Evolutionary conservation across 1,140 invertebrate genomes (phyloP).

Genomic region (Oncopodura yosiiana): DNA sequence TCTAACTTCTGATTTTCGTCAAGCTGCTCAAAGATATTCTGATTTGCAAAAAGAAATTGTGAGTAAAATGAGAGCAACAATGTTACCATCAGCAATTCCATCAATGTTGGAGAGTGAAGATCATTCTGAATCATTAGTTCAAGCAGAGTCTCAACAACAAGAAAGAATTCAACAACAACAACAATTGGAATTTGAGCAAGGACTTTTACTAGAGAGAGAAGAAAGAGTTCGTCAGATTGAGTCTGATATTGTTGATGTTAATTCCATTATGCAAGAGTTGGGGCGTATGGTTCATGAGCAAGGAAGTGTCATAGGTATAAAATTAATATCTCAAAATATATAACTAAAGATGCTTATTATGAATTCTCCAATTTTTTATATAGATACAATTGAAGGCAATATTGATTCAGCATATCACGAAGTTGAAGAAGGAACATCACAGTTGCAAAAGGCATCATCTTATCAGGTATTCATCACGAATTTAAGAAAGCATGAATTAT

Average conservation of each 20-base stretch:
- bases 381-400: constrained; percentile 80
- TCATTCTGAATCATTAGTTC: constrained; percentile 36
- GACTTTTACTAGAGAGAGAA: constrained; percentile 61
- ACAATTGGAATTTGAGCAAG: constrained; percentile 63
- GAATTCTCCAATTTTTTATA: constrained; percentile 35
- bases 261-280: constrained; percentile 84
- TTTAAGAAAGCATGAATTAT: constrained; percentile 11
- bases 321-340: constrained; percentile 9
- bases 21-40: constrained; percentile 65
- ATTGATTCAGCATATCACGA: constrained; percentile 65
- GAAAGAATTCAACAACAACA: constrained; percentile 44
- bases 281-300: constrained; percentile 69
- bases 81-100: constrained; percentile 45
- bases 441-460: constrained; percentile 64
- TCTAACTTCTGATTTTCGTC: constrained; percentile 67
- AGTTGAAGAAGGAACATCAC: constrained; percentile 64
- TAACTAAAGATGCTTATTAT: neutral
- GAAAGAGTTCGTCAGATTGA: constrained; percentile 64
- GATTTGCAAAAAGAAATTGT: constrained; percentile 66
- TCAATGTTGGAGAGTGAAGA: constrained; percentile 42
- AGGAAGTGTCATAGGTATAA: constrained; percentile 68
- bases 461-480: constrained; percentile 50
- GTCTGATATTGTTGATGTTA: constrained; percentile 77
- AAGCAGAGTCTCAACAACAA: constrained; percentile 38
- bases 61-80: constrained; percentile 63